Conservation (phyloP, 2,888 invertebrate genomes). For the Orthonychiurus folsomi region DNA sequence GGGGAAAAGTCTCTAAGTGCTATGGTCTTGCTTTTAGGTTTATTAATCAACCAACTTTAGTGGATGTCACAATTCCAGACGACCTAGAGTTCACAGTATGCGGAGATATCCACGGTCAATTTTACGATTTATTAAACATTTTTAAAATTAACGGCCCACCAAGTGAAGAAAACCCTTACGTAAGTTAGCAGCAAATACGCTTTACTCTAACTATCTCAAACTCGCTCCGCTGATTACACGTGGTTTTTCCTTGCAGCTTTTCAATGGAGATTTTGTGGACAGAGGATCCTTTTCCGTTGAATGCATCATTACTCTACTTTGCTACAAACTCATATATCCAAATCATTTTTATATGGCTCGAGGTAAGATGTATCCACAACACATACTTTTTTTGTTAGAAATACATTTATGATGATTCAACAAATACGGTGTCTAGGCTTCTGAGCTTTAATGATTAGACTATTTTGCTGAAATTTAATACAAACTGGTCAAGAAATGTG, state of each 20-base stretch:
- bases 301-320: conserved; percentile 94
- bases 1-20: too few species aligned
- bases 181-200: too few species aligned
- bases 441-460: conserved; percentile 7
- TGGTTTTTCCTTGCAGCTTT: conserved; percentile 56
- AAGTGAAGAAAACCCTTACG: conserved; percentile 87
- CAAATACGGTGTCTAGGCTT: conserved; percentile 14
- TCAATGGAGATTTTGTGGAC: conserved; percentile 99
- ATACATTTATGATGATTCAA: conserved; percentile 9
- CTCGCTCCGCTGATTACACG: conserved; percentile 12
- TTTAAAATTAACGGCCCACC: conserved; percentile 95
- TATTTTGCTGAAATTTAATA: conserved; percentile 11
- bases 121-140: conserved; percentile 95
- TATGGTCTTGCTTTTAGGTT: too few species aligned
- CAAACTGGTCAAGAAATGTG: too few species aligned
- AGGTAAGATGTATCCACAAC: conserved; percentile 68
- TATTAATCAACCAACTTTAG: conserved; percentile 72
- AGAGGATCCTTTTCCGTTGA: conserved; percentile 98
- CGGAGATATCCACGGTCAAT: conserved; percentile 98
- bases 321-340: conserved; percentile 91
- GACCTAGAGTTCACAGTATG: conserved; percentile 92
- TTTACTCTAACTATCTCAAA: conserved; percentile 4
- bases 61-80: conserved; percentile 79
- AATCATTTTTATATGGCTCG: conserved; percentile 95
- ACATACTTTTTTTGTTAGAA: too few species aligned